These are phyloP conservation scores for Apogon talboti DNA, from an alignment of 2,797 vertebrate species.

Conservation along the genomic window DNA sequence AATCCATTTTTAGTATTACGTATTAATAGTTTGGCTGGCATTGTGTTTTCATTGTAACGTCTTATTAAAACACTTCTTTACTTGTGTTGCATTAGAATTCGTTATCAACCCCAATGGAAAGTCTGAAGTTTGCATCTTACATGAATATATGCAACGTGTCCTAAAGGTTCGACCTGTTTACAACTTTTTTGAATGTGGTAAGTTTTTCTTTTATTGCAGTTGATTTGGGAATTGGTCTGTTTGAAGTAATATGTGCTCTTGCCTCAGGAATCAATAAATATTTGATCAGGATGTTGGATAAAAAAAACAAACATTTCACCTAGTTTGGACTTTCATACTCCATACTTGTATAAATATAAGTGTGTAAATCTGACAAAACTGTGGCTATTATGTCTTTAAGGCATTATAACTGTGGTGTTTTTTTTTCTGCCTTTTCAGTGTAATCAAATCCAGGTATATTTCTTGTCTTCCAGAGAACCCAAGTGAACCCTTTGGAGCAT, in stretches of 20 bases:
- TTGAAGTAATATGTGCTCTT: not conserved
- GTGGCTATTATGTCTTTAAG: not conserved
- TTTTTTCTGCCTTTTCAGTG: no score
- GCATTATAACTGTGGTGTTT: no score
- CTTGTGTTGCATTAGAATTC: constrained; percentile 87
- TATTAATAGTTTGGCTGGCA: not conserved
- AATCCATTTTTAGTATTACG: not conserved
- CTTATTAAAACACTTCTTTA: constrained; percentile 3
- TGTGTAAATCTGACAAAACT: not conserved
- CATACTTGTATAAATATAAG: not conserved
- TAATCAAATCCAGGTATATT: not conserved
- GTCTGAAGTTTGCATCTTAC: constrained; percentile 98
- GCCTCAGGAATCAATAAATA: not conserved
- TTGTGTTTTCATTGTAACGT: not conserved
- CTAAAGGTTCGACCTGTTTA: constrained; percentile 99
- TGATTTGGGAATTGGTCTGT: not conserved
- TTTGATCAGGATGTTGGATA: no score
- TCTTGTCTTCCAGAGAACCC: constrained; percentile 91
- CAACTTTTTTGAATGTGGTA: constrained; percentile 99
- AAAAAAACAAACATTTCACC: no score
- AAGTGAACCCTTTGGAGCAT: constrained; percentile 99
- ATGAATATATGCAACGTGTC: constrained; percentile 99
- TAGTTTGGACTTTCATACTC: no score
- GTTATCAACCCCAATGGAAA: constrained; percentile 99
- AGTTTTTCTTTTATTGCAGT: constrained; percentile 67